These are phyloP conservation scores for Megalops cyprinoides DNA, from an alignment of 2,797 vertebrate species.

Conservation along the genomic window DNA sequence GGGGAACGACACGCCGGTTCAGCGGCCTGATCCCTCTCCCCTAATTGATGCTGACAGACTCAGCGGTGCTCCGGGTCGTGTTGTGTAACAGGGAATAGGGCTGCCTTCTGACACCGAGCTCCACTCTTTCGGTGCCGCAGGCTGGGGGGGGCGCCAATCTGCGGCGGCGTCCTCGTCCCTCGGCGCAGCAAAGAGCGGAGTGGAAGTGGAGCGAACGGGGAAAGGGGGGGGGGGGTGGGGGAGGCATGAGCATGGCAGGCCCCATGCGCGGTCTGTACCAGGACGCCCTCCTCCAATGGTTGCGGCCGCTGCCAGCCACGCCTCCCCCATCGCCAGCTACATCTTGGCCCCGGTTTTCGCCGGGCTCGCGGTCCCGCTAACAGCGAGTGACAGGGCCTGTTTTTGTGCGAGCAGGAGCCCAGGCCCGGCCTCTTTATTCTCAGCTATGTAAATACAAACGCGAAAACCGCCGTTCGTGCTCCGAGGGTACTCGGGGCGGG, in stretches of 20 bases:
- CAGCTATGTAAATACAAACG: not conserved
- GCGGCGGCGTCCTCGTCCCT: not conserved
- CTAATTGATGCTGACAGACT: conserved; percentile 58
- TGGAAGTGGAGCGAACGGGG: no score
- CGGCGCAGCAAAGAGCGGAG: no score
- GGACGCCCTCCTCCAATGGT: not conserved
- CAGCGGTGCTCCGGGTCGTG: conserved; percentile 54
- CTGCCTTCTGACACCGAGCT: conserved; percentile 10
- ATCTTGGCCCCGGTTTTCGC: conserved; percentile 29
- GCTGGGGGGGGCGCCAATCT: no score
- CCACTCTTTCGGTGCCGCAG: not conserved
- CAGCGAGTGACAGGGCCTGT: conserved; percentile 35
- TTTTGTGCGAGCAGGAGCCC: not conserved
- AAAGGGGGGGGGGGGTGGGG: no score
- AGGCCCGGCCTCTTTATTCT: not conserved
- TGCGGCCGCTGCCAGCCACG: not conserved
- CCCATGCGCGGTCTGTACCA: not conserved
- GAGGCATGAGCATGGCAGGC: no score
- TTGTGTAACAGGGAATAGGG: conserved; percentile 59
- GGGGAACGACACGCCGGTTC: conserved; percentile 37
- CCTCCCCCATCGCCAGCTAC: not conserved
- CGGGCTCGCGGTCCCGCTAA: conserved; percentile 24
- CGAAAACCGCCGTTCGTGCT: not conserved
- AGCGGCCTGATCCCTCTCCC: conserved; percentile 48
- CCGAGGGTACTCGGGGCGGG: no score